Conservation (phyloP, 1,140 invertebrate species). For the Drosophila cardini region DNA sequence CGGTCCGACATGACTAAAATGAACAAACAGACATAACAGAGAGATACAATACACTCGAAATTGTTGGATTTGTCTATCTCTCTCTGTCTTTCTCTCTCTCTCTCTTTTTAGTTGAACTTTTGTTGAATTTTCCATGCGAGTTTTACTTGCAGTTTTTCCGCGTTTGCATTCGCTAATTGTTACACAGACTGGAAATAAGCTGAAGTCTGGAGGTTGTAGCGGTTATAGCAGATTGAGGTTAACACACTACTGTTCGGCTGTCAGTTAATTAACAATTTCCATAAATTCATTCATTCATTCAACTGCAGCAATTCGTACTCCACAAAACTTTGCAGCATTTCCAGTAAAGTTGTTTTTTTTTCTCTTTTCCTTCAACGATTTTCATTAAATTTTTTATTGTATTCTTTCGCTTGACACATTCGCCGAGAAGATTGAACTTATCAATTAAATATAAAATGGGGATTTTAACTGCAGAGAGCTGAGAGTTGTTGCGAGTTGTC, state of each 20-base stretch:
- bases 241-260: conserved; percentile 51
- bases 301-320: conserved; percentile 36
- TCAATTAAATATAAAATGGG: conserved; percentile 27
- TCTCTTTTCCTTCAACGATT: conserved; percentile 28
- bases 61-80: conserved; percentile 49
- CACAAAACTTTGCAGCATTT: conserved; percentile 2
- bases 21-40: conserved; percentile 20
- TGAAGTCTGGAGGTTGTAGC: not conserved
- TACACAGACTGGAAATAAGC: conserved; percentile 10
- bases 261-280: conserved; percentile 74
- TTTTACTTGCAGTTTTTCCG: conserved; percentile 46
- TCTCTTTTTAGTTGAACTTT: conserved; percentile 30
- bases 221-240: not conserved
- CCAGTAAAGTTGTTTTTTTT: conserved; percentile 12
- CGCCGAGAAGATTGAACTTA: conserved; percentile 9
- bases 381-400: conserved; percentile 41
- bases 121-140: conserved; percentile 4
- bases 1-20: not conserved
- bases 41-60: conserved; percentile 59
- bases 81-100: not conserved
- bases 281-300: conserved; percentile 63
- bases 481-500: not conserved
- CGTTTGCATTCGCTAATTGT: conserved; percentile 50
- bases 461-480: conserved; percentile 8
- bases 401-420: conserved; percentile 3